A percentile compares a stretch with the other conserved stretches of the same genome.
Evolutionary conservation across 2,113 vertebrate genomes (phyloP).

Genomic region (Machaerirhynchus nigripectus): DNA sequence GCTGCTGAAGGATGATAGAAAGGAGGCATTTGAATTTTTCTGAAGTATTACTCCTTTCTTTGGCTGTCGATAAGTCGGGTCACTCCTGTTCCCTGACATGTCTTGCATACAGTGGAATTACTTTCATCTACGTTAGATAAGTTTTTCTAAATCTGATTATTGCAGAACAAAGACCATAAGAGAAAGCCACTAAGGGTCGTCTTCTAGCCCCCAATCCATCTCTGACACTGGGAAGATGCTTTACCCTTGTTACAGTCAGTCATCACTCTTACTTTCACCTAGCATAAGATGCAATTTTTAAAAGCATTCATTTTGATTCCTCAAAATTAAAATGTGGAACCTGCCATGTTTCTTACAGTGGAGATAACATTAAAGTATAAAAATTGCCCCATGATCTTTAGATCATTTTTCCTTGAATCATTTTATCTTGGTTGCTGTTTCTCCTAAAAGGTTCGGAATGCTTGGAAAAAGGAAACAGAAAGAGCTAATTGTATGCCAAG

Average conservation of each 20-base stretch:
- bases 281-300: neutral
- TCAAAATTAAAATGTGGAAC: neutral
- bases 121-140: neutral
- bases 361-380: neutral
- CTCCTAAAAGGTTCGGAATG: neutral
- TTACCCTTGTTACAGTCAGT: neutral
- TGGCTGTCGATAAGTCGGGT: neutral
- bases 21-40: neutral
- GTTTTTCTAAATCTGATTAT: conserved; percentile 29
- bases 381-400: neutral
- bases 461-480: conserved; percentile 4
- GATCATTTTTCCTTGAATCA: neutral
- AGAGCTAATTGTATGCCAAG: conserved; percentile 1
- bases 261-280: conserved; percentile 23
- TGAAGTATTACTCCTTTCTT: neutral
- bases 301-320: conserved; percentile 30
- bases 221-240: neutral
- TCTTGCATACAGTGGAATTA: conserved; percentile 6
- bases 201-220: neutral
- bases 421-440: neutral
- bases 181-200: neutral
- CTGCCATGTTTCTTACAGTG: neutral
- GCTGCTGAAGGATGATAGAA: neutral
- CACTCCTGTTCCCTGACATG: neutral
- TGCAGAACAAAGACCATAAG: neutral